These are phyloP conservation scores for Diplosoma virens DNA, from an alignment of 23 tunicate species.

Conservation along the genomic window DNA sequence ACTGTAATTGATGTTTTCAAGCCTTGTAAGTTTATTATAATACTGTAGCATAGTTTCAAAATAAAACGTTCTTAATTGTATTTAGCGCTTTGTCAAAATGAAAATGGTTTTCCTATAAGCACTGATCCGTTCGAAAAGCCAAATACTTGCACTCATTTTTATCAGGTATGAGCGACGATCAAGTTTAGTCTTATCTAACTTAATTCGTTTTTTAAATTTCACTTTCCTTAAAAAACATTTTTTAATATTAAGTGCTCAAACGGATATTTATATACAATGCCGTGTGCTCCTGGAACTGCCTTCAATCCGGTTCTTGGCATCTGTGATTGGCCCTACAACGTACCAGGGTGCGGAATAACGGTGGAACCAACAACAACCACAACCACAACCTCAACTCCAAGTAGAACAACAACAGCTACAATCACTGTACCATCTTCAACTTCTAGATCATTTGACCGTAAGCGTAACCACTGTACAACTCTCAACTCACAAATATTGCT, in stretches of 20 bases:
- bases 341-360: slow-evolving; percentile 19
- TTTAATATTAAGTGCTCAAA: slow-evolving; percentile 35
- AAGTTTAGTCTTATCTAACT: not conserved
- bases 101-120: slow-evolving; percentile 42
- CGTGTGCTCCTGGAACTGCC: slow-evolving; percentile 53
- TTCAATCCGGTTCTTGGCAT: slow-evolving; percentile 36
- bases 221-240: too few relatives aligned
- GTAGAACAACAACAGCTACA: too few relatives aligned
- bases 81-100: slow-evolving; percentile 21
- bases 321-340: slow-evolving; percentile 36
- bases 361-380: not conserved
- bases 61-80: too few relatives aligned
- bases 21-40: too few relatives aligned
- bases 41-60: too few relatives aligned
- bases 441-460: too few relatives aligned
- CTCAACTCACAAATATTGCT: too few relatives aligned
- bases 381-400: not conserved
- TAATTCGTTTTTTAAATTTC: too few relatives aligned
- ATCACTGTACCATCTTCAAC: too few relatives aligned
- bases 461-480: too few relatives aligned
- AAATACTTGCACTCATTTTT: slow-evolving; percentile 48
- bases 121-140: slow-evolving; percentile 61
- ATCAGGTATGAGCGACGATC: slow-evolving; percentile 32
- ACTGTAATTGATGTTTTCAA: too few relatives aligned
- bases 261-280: slow-evolving; percentile 28